Conservation (phyloP, 2,888 invertebrate genomes). For the Lasioglossum villosulum region DNA sequence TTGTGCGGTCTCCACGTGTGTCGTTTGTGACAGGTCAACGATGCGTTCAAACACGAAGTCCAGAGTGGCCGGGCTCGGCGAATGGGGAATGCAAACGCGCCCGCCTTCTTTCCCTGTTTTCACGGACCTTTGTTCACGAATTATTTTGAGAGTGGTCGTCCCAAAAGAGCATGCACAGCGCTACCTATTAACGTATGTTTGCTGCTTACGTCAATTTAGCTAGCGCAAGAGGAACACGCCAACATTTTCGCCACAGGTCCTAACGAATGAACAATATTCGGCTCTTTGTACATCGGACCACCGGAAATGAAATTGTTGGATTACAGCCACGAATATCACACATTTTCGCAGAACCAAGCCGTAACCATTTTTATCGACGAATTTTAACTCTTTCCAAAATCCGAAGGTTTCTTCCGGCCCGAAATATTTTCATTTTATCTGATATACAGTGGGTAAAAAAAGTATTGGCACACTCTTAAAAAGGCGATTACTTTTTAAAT, state of each 20-base stretch:
- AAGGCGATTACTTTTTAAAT: too few relatives aligned
- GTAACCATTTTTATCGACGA: too few relatives aligned
- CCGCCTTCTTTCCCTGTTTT: conserved; percentile 42
- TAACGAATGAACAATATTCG: conserved; percentile 8
- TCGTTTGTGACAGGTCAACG: conserved; percentile 72
- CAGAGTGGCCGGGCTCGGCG: conserved; percentile 48
- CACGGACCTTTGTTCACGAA: conserved; percentile 60
- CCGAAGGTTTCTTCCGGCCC: too few relatives aligned
- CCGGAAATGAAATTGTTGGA: not conserved
- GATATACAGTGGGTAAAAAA: too few relatives aligned
- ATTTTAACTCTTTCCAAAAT: too few relatives aligned
- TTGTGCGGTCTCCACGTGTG: conserved; percentile 66
- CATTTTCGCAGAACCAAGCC: too few relatives aligned
- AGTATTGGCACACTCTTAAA: too few relatives aligned
- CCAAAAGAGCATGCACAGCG: conserved; percentile 48
- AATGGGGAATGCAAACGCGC: conserved; percentile 56
- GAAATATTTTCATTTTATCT: too few relatives aligned
- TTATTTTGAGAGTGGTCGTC: conserved; percentile 56
- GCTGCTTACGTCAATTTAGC: conserved; percentile 10
- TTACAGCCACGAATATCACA: not conserved
- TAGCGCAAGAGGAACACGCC: not conserved
- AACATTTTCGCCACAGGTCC: not conserved
- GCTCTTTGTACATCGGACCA: not conserved
- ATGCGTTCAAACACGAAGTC: conserved; percentile 72
- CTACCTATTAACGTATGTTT: conserved; percentile 33